A percentile compares a stretch with the other conserved stretches of the same genome.
These are phyloP conservation scores for Contarinia nasturtii DNA, from an alignment of 1,140 invertebrate species.

Conservation along the genomic window DNA sequence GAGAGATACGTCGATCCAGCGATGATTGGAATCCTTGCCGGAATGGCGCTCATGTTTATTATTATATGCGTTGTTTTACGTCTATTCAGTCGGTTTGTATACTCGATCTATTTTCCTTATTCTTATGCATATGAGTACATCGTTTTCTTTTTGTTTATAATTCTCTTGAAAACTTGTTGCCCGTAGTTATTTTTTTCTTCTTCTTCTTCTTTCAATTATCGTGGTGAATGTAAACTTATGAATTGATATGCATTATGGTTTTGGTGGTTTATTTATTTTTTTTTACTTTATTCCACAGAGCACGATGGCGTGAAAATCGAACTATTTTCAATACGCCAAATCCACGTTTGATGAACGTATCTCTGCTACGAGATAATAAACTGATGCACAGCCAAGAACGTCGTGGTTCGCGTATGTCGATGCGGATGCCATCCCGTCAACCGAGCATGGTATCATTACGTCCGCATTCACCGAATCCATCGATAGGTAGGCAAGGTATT, in stretches of 20 bases:
- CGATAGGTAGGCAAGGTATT: slow-evolving; percentile 47
- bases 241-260: background rate
- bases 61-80: slow-evolving; percentile 83
- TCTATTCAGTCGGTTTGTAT: slow-evolving; percentile 75
- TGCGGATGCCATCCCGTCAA: slow-evolving; percentile 54
- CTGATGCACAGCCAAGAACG: slow-evolving; percentile 53
- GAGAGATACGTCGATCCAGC: slow-evolving; percentile 57
- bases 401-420: slow-evolving; percentile 54
- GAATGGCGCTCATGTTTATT: slow-evolving; percentile 82
- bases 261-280: background rate
- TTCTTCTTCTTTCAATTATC: no score
- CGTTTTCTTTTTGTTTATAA: no score
- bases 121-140: no score
- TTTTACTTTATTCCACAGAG: slow-evolving; percentile 34
- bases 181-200: no score
- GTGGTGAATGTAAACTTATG: no score
- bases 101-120: no score
- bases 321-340: slow-evolving; percentile 92
- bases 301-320: slow-evolving; percentile 74
- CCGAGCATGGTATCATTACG: slow-evolving; percentile 63
- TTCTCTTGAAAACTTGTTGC: no score
- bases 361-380: slow-evolving; percentile 61
- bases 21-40: slow-evolving; percentile 77
- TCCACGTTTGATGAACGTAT: slow-evolving; percentile 73
- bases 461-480: slow-evolving; percentile 55